Conservation (phyloP, 2,797 vertebrate genomes). For the Coracias cyanogaster region DNA sequence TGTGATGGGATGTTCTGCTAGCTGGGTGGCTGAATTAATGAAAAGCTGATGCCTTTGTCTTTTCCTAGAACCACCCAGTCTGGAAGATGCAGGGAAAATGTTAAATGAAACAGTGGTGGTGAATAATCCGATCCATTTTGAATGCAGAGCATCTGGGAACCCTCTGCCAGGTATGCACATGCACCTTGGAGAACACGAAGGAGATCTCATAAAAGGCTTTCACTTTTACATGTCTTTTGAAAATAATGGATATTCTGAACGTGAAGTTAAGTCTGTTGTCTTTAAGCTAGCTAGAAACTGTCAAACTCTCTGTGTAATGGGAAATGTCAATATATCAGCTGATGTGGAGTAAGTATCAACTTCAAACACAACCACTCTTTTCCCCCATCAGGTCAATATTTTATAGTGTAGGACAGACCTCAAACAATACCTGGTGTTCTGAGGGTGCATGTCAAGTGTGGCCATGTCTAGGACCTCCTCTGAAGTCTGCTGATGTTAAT, state of each 20-base stretch:
- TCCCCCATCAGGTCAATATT: not conserved
- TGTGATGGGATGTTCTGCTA: not conserved
- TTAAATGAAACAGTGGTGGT: conserved; percentile 92
- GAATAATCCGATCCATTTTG: conserved; percentile 87
- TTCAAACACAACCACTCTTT: not conserved
- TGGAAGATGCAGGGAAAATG: conserved; percentile 84
- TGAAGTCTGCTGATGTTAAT: not conserved
- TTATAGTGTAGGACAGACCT: not conserved
- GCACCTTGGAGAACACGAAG: not conserved
- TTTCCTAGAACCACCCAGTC: conserved; percentile 88
- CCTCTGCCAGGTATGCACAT: conserved; percentile 86
- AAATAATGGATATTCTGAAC: not conserved
- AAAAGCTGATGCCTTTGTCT: conserved; percentile 1
- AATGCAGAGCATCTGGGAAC: conserved; percentile 90
- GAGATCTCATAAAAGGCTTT: not conserved
- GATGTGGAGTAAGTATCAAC: not conserved
- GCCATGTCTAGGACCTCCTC: not conserved
- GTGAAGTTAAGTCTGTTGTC: not conserved
- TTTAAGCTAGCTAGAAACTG: not conserved
- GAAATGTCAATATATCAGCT: not conserved
- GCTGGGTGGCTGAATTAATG: not conserved
- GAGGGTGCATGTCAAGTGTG: not conserved
- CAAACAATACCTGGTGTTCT: not conserved
- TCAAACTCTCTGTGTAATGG: not conserved
- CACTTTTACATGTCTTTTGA: not conserved